These are phyloP conservation scores for Leptobrachium leishanense DNA, from an alignment of 2,113 vertebrate species.

Conservation along the genomic window DNA sequence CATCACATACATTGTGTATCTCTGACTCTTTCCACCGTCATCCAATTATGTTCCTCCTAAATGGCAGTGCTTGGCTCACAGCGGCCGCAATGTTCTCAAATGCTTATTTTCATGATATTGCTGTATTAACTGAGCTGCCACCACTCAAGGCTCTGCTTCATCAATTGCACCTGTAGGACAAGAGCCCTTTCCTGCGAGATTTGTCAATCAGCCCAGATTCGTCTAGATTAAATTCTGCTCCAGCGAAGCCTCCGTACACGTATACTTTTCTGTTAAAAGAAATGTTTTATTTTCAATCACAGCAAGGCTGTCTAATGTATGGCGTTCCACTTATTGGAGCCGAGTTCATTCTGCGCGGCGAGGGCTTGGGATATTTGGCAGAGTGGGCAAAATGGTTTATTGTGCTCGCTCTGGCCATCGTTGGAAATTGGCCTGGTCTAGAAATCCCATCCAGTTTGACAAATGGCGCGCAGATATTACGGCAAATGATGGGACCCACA, in stretches of 20 bases:
- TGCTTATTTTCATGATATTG: slow-evolving; percentile 10
- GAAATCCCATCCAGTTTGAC: not conserved
- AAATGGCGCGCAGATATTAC: slow-evolving; percentile 4
- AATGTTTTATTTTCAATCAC: slow-evolving; percentile 1
- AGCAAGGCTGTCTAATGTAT: not conserved
- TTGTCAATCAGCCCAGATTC: slow-evolving; percentile 18
- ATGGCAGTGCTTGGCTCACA: slow-evolving; percentile 1
- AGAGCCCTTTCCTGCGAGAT: not conserved
- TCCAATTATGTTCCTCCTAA: slow-evolving; percentile 4
- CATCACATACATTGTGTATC: not conserved
- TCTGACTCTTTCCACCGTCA: slow-evolving; percentile 27
- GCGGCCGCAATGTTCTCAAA: slow-evolving; percentile 19
- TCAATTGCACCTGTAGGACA: slow-evolving; percentile 30
- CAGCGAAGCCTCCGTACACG: not conserved
- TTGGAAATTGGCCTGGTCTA: not conserved
- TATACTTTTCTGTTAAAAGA: slow-evolving; percentile 6
- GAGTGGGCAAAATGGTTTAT: slow-evolving; percentile 4
- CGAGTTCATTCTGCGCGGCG: not conserved
- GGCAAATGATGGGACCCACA: not conserved
- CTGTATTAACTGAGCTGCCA: slow-evolving; percentile 23
- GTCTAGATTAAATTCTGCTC: slow-evolving; percentile 24
- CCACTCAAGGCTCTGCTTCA: not conserved
- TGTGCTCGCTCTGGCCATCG: not conserved
- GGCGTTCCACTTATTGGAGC: not conserved
- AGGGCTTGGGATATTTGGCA: no score